These are phyloP conservation scores for Arenaria interpres DNA, from an alignment of 2,113 vertebrate genomes.

Conservation along the genomic window DNA sequence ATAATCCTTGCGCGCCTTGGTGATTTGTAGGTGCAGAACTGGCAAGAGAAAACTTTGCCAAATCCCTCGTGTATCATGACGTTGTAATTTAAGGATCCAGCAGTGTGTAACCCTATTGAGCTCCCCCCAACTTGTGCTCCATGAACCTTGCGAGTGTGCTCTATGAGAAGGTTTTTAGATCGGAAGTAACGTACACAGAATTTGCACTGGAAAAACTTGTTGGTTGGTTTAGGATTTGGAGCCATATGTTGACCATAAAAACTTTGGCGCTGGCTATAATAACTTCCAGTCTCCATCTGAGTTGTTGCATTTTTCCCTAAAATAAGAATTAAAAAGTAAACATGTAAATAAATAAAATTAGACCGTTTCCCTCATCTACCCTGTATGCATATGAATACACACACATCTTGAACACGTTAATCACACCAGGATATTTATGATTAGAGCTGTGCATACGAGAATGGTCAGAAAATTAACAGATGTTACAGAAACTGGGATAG, in stretches of 20 bases:
- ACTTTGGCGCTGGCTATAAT: conserved; percentile 78
- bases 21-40: conserved; percentile 93
- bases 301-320: conserved; percentile 81
- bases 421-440: not conserved
- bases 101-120: conserved; percentile 51
- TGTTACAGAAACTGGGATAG: not conserved
- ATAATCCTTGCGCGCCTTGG: conserved; percentile 85
- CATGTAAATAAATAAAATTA: not conserved
- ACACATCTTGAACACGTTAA: not conserved
- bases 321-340: conserved; percentile 25
- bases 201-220: conserved; percentile 93
- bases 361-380: not conserved
- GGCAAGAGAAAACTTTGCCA: conserved; percentile 90
- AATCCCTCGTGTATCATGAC: conserved; percentile 81
- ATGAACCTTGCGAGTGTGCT: conserved; percentile 91
- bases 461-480: not conserved
- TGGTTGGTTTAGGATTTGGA: conserved; percentile 74
- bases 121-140: conserved; percentile 76
- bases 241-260: conserved; percentile 79
- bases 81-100: conserved; percentile 80
- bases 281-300: conserved; percentile 72
- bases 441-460: not conserved
- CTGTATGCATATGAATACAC: not conserved
- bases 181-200: conserved; percentile 94
- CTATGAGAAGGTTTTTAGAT: conserved; percentile 90